Conservation (phyloP, 2,888 invertebrate species). For the Melinaea menophilus region DNA sequence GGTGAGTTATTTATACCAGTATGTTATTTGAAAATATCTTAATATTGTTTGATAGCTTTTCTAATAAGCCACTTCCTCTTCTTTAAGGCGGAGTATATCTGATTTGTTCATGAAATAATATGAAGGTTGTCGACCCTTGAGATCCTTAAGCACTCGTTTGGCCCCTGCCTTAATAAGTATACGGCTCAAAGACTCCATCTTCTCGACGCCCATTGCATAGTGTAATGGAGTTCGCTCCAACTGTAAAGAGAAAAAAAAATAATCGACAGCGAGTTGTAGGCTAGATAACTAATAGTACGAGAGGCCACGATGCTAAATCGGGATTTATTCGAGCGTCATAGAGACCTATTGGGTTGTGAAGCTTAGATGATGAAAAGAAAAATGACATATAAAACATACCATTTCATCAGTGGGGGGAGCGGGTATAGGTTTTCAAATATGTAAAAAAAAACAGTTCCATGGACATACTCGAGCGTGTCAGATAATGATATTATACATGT, state of each 20-base stretch:
- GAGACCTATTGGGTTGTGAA: too few species aligned
- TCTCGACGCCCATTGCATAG: conserved; percentile 93
- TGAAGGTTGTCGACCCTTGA: conserved; percentile 92
- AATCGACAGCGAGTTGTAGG: not conserved
- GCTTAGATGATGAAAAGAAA: too few species aligned
- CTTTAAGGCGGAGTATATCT: conserved; percentile 89
- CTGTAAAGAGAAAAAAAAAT: conserved; percentile 63
- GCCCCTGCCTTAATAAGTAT: conserved; percentile 90
- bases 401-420: too few species aligned
- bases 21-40: not conserved
- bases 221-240: conserved; percentile 92
- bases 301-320: too few species aligned
- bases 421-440: too few species aligned
- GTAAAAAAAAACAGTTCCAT: too few species aligned
- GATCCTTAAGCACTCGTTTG: conserved; percentile 88
- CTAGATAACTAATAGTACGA: too few species aligned
- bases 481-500: too few species aligned
- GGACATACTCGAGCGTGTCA: too few species aligned
- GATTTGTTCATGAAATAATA: conserved; percentile 96
- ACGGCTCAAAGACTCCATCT: conserved; percentile 88
- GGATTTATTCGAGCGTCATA: too few species aligned
- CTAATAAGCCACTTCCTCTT: conserved; percentile 85
- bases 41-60: conserved; percentile 5
- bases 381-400: too few species aligned
- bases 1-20: not conserved